Evolutionary conservation across 2,797 vertebrate genomes (phyloP), one percentile per base, ranked within the genome.

Genomic region (Takifugu ocellatus): DNA sequence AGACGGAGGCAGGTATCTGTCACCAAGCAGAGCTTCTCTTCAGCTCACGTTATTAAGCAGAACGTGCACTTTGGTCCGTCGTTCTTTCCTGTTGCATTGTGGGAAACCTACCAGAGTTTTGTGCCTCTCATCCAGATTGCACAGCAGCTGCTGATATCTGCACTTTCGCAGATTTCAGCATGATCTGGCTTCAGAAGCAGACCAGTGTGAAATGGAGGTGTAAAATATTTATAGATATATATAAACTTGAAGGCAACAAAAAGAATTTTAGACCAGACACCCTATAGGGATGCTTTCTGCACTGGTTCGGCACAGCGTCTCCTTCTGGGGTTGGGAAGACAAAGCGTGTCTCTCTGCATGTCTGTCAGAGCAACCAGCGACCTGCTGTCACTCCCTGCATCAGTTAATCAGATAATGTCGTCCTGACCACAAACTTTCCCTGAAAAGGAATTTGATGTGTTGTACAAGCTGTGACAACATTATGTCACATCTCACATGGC

Each of bases 191-290:
- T 71, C 65, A 75, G 67, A 83, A 72, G 42, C 75, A 63, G 51
- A 62, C 25, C 76, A 78, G 77, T 78, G 74, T 79, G 70, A 79
- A 77, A 77, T 72, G 70, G 71, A 72, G 59, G 67, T 77, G 74
- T 84, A 58, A 87, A 81, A 70, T 78, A 84, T 84, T 82, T 75
- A 82, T 77, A 74, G 77, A 82, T 73, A 80, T 77, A 79, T 77
- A 79, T 79, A 82, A 59, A 66, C 66, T 72, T 63, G 64, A 78
- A 80, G 66, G 71, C 70, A 77, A 78, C 68, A 79, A 79, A 84
- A 74, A 21, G 67, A 82, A 84, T 85, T 79, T 78, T 75, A 75
- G 74, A 85, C 79, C 56, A 79, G 72, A 59, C 60, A 68, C 59
- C 73, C 82, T 39, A 49, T 25, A 48, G 59, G 51, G 66, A 61